Evolutionary conservation across 2,888 invertebrate species (phyloP).

Genomic region (Rhingia campestris): DNA sequence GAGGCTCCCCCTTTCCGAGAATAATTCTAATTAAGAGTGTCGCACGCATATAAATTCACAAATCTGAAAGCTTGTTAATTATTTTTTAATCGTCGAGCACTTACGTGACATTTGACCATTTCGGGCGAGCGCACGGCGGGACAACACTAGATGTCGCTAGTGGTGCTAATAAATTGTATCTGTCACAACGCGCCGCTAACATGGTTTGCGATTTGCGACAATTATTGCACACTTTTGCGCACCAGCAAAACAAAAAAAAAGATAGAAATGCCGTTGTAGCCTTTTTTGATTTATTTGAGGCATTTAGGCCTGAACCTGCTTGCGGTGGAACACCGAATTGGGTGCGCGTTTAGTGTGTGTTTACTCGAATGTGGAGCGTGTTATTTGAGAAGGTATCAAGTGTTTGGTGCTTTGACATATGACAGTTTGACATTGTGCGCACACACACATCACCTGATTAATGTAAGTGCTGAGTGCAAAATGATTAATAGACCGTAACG

Average conservation of each 20-base stretch:
- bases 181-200: constrained; percentile 50
- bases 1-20: constrained; percentile 48
- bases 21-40: constrained; percentile 56
- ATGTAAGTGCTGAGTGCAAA: constrained; percentile 48
- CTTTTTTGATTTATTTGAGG: constrained; percentile 67
- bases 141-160: constrained; percentile 63
- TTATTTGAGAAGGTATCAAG: constrained; percentile 49
- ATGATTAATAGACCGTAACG: constrained; percentile 60
- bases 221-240: constrained; percentile 54
- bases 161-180: constrained; percentile 70
- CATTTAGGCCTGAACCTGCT: constrained; percentile 47
- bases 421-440: constrained; percentile 61
- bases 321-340: constrained; percentile 20
- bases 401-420: constrained; percentile 53
- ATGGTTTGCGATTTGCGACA: constrained; percentile 38
- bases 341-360: constrained; percentile 44
- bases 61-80: constrained; percentile 68
- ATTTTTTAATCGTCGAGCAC: constrained; percentile 69
- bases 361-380: constrained; percentile 27
- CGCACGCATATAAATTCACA: constrained; percentile 59
- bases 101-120: constrained; percentile 71
- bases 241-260: constrained; percentile 27
- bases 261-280: constrained; percentile 10
- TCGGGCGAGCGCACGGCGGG: constrained; percentile 20
- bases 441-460: constrained; percentile 46